Percentiles rank a stretch among this genome's conserved stretches.
These are phyloP conservation scores for Enteromius argenteus DNA, from an alignment of 2,797 vertebrate species.

Conservation along the genomic window DNA sequence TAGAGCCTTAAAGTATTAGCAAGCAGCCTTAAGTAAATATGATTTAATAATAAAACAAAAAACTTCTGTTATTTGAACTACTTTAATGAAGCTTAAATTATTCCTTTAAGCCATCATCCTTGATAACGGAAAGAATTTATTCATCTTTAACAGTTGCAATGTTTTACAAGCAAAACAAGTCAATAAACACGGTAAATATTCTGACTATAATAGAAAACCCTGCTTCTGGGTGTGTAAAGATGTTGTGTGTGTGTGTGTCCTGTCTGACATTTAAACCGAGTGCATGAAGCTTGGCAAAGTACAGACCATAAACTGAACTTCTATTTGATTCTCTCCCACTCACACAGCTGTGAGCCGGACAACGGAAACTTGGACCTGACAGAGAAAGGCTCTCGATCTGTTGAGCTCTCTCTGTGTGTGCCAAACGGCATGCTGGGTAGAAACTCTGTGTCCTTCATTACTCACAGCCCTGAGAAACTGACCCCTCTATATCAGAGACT, in stretches of 20 bases:
- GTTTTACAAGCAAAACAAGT: not conserved
- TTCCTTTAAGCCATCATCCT: not conserved
- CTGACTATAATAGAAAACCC: not conserved
- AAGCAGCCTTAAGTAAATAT: not conserved
- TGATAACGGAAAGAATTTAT: not conserved
- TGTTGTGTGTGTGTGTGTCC: not conserved
- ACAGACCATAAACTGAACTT: constrained; percentile 19
- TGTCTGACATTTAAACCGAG: constrained; percentile 4
- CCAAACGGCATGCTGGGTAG: constrained; percentile 36
- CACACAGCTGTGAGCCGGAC: constrained; percentile 32
- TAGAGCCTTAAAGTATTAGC: not conserved
- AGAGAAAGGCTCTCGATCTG: constrained; percentile 13
- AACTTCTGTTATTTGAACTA: not conserved
- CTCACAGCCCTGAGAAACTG: constrained; percentile 27
- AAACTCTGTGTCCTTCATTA: constrained; percentile 34
- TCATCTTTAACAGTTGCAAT: not conserved
- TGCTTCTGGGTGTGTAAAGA: not conserved
- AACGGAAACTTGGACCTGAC: constrained; percentile 37
- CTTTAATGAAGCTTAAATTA: not conserved
- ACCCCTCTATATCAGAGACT: constrained; percentile 7
- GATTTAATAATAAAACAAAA: not conserved
- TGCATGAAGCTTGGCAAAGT: constrained; percentile 14
- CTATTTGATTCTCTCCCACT: constrained; percentile 14
- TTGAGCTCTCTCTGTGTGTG: constrained; percentile 25
- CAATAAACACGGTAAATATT: not conserved